Conservation (phyloP, 2,888 invertebrate genomes). For the Drosophila nr. perissopoda region DNA sequence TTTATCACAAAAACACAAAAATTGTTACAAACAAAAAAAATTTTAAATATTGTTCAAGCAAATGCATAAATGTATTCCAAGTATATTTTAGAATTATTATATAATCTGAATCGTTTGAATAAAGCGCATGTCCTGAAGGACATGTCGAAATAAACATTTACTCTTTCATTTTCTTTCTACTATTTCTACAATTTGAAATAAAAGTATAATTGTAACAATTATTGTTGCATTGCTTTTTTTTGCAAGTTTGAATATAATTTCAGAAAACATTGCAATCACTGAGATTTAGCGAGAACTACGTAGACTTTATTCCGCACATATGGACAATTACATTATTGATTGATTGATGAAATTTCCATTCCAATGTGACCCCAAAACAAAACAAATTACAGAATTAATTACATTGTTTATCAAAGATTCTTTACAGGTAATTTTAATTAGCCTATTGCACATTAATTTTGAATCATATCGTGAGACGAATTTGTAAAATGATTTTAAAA, state of each 20-base stretch:
- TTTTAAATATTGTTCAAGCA: constrained; percentile 47
- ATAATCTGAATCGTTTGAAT: constrained; percentile 53
- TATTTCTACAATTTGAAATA: background rate
- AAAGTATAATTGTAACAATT: background rate
- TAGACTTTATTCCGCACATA: background rate
- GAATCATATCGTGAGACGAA: background rate
- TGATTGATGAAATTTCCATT: background rate
- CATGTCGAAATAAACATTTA: constrained; percentile 54
- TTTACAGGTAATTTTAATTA: background rate
- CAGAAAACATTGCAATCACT: background rate
- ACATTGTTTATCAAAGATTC: background rate
- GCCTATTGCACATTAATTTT: constrained; percentile 27
- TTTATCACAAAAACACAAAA: constrained; percentile 48
- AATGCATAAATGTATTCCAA: constrained; percentile 55
- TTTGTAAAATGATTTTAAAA: background rate
- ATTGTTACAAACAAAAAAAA: constrained; percentile 54
- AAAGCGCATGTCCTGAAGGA: constrained; percentile 53
- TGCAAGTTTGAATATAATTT: background rate
- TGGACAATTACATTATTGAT: background rate
- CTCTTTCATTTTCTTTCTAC: constrained; percentile 5
- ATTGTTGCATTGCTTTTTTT: background rate
- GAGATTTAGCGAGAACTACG: background rate
- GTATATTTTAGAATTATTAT: constrained; percentile 42
- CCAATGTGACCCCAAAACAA: background rate
- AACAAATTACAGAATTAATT: background rate